Evolutionary conservation across 2,113 vertebrate species (phyloP).

Genomic region (Datnioides undecimradiatus): DNA sequence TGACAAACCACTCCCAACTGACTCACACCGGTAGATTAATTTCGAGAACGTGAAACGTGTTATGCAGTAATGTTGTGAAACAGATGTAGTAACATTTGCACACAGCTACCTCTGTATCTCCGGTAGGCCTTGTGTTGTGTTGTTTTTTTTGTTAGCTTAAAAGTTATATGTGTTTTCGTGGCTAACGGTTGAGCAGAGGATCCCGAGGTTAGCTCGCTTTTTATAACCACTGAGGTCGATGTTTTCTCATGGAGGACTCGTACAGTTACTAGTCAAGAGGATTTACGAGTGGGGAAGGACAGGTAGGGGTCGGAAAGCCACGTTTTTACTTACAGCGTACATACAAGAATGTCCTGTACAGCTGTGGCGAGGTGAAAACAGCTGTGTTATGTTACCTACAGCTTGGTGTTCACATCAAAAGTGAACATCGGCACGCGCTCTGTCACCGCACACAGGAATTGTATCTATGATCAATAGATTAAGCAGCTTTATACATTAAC

Average conservation of each 20-base stretch:
- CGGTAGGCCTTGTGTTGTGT: constrained; percentile 17
- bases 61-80: constrained; percentile 46
- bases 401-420: neutral
- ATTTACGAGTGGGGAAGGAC: constrained; percentile 59
- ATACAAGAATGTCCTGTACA: neutral
- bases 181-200: neutral
- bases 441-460: neutral
- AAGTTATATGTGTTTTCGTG: neutral
- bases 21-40: neutral
- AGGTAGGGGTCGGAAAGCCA: constrained; percentile 53
- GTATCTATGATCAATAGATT: too few species aligned
- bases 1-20: constrained; percentile 47
- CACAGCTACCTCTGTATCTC: neutral
- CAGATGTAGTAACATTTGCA: constrained; percentile 28
- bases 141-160: neutral
- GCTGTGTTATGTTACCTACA: too few species aligned
- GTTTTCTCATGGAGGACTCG: constrained; percentile 60
- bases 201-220: neutral
- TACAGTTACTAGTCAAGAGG: constrained; percentile 57
- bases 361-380: neutral
- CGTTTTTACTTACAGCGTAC: rapidly evolving
- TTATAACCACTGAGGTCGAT: constrained; percentile 44
- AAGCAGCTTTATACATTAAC: too few species aligned
- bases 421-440: neutral
- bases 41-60: neutral